Evolutionary conservation across 2,113 vertebrate genomes (phyloP), one percentile per base, ranked within the genome.

Genomic region (Oryzias celebensis): DNA sequence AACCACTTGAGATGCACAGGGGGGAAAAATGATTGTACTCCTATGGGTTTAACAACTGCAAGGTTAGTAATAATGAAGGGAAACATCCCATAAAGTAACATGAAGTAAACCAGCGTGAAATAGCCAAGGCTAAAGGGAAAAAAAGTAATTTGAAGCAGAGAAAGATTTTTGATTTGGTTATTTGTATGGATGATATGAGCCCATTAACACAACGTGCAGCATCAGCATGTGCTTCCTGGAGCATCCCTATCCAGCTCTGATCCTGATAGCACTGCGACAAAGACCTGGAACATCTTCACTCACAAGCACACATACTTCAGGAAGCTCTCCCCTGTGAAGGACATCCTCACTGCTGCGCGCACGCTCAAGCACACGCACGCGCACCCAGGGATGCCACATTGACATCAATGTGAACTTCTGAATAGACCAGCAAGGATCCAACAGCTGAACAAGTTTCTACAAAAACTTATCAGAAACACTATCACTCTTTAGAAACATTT

Each of bases 181-280:
- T 90, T 89, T 86, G 86, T 88, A 73, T 62, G 71, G 76, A 77
- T 85, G 77, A 75, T 82, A 85, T 79, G 75, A 86, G 84, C 72
- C 81, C 81, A 86, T 89, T 89, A 88, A 68, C 58, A 84, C 83
- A 70, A 82, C 72, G 22, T 85, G 89, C 87, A 85, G 82, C 82
- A 88, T 90, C 89, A 88, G 87, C 87, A 87, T 84, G 83, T 83
- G 86, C 63, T 73, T 90, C 58, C 69, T 85, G 71, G 75, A 83
- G 83, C 83, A 68, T 73, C 91, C 84, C 85, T 74, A 80, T 12
- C 79, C 65, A 58, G 69, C 85, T 88, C 71, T 66, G 64, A 85
- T 88, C 81, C 77, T 86, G 87, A 89, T 89, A 90, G 84, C 85
- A 91, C 90, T 92, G 91, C 91, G 91, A 88, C 90, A 92, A 89